Conservation (phyloP, 2,113 vertebrate species). For the Centropristis striata region DNA sequence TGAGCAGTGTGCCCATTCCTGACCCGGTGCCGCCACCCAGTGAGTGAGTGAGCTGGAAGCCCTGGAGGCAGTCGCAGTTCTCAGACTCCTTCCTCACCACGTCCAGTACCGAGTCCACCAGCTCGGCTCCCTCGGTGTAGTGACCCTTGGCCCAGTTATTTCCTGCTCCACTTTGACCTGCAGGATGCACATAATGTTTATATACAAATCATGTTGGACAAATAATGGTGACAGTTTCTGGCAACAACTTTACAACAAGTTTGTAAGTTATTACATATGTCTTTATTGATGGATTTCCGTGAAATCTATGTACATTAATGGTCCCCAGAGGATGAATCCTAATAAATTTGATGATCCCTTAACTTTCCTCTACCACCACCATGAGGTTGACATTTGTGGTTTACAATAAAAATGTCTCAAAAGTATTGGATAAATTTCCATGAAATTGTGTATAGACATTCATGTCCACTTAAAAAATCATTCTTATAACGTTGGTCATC, state of each 20-base stretch:
- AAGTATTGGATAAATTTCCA: not conserved
- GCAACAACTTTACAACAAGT: not conserved
- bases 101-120: constrained; percentile 85
- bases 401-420: not conserved
- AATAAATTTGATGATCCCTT: not conserved
- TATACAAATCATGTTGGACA: constrained; percentile 22
- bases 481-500: not conserved
- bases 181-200: constrained; percentile 18
- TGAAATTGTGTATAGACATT: not conserved
- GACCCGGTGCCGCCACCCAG: constrained; percentile 93
- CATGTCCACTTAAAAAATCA: not conserved
- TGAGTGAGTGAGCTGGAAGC: constrained; percentile 94
- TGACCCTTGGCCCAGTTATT: constrained; percentile 88
- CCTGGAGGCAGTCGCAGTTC: constrained; percentile 94
- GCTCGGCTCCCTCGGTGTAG: constrained; percentile 87
- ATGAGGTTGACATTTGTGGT: not conserved
- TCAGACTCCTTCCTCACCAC: constrained; percentile 88
- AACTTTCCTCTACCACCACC: not conserved
- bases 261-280: not conserved
- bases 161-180: constrained; percentile 87
- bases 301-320: not conserved
- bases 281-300: not conserved
- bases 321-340: not conserved
- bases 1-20: constrained; percentile 93
- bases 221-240: not conserved